Percentiles rank a stretch among this genome's conserved stretches.
Conservation (phyloP, 2,113 vertebrate genomes). For the Equus quagga region DNA sequence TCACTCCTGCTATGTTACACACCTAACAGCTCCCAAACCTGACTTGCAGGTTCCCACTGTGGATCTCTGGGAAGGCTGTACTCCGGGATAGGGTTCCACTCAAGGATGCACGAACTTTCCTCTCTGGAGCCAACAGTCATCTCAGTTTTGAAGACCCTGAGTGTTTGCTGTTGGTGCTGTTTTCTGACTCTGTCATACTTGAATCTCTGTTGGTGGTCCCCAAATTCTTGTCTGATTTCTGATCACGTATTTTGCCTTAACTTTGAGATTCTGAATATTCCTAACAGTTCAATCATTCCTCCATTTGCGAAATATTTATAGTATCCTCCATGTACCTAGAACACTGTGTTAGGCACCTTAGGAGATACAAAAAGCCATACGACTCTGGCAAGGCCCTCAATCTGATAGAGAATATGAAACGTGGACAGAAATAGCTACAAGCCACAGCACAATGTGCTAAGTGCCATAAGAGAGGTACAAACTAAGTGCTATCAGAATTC, state of each 20-base stretch:
- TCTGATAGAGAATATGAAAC: not conserved
- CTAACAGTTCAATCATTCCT: not conserved
- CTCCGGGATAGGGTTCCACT: not conserved
- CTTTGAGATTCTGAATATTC: not conserved
- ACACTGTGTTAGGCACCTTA: not conserved
- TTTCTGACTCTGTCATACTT: not conserved
- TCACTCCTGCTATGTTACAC: not conserved
- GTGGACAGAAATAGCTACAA: constrained; percentile 58
- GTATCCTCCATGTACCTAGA: not conserved
- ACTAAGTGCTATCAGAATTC: not conserved
- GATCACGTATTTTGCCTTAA: not conserved
- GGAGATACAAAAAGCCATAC: not conserved
- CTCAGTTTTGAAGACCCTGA: not conserved
- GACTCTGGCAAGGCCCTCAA: not conserved
- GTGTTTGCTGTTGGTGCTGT: not conserved
- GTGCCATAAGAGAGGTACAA: constrained; percentile 62
- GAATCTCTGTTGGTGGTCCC: not conserved
- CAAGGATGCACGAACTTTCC: not conserved
- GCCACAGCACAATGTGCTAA: constrained; percentile 52
- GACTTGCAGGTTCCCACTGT: not conserved
- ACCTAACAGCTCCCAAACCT: not conserved
- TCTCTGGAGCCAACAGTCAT: not conserved
- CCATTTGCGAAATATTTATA: constrained; percentile 34
- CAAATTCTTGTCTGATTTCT: constrained; percentile 19
- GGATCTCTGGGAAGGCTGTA: not conserved